phyloP scores from a whole-genome alignment of 2,888 invertebrate species.

The Hoplodrina blanda region DNA sequence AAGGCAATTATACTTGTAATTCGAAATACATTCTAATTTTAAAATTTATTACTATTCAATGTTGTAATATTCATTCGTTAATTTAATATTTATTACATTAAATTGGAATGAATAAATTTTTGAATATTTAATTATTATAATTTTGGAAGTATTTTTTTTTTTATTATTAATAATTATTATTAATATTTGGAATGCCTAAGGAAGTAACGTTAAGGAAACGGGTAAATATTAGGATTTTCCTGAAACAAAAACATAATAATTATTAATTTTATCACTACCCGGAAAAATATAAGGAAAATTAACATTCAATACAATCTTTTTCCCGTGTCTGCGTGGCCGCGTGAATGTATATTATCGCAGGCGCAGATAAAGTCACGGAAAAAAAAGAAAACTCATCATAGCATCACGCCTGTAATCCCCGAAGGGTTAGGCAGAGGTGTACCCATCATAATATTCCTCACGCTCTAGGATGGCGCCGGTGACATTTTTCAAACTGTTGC shows the following conservation, averaged over 20 bases:
- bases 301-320: too few relatives aligned
- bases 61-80: conserved; percentile 36
- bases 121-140: conserved; percentile 18
- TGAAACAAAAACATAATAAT: conserved; percentile 55
- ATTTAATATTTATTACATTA: conserved; percentile 25
- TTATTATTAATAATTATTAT: conserved; percentile 9
- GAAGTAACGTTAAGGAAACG: conserved; percentile 73
- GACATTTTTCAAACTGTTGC: too few relatives aligned
- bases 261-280: neutral
- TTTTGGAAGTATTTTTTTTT: conserved; percentile 35
- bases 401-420: too few relatives aligned
- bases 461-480: too few relatives aligned
- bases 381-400: too few relatives aligned
- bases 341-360: too few relatives aligned
- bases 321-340: too few relatives aligned
- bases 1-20: conserved; percentile 19
- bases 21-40: conserved; percentile 7
- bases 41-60: conserved; percentile 31
- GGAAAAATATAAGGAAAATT: neutral
- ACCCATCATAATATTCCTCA: too few relatives aligned
- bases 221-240: conserved; percentile 36
- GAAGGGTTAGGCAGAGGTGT: too few relatives aligned
- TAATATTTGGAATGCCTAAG: conserved; percentile 62
- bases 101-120: conserved; percentile 59
- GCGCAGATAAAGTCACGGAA: too few relatives aligned